A percentile compares a stretch with the other conserved stretches of the same genome.
phyloP scores from a whole-genome alignment of 1,140 invertebrate genomes.

The Arion vulgaris region DNA sequence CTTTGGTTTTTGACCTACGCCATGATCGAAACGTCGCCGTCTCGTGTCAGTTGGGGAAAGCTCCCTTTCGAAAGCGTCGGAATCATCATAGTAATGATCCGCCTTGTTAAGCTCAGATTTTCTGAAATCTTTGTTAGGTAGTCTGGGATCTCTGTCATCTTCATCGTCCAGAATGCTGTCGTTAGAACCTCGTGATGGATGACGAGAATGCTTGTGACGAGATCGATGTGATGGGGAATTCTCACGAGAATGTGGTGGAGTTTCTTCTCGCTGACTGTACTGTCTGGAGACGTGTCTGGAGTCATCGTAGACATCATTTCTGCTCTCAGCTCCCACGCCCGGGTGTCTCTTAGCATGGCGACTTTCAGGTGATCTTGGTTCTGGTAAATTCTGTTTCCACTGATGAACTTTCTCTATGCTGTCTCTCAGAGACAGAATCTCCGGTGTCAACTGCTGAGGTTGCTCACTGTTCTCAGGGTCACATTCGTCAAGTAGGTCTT shows the following conservation, averaged over 20 bases:
- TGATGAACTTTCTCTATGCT: constrained; percentile 70
- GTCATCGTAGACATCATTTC: constrained; percentile 37
- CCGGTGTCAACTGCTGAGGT: constrained; percentile 64
- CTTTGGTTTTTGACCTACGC: constrained; percentile 26
- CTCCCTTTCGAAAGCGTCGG: constrained; percentile 48
- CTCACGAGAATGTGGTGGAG: constrained; percentile 48
- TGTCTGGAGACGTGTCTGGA: constrained; percentile 23
- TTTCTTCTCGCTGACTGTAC: constrained; percentile 43
- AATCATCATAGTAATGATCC: constrained; percentile 49
- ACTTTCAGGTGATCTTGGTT: constrained; percentile 37
- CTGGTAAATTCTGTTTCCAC: constrained; percentile 63
- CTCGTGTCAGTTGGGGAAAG: constrained; percentile 22
- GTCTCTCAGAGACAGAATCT: constrained; percentile 66
- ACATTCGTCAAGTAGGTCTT: constrained; percentile 59
- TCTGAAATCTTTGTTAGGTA: constrained; percentile 82
- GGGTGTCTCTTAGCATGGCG: constrained; percentile 48
- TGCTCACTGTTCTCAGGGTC: constrained; percentile 44
- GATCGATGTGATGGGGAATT: constrained; percentile 51
- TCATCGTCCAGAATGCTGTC: constrained; percentile 59
- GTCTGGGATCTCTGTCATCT: constrained; percentile 46
- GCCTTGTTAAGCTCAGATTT: constrained; percentile 83
- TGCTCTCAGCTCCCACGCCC: constrained; percentile 43
- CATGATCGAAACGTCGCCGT: constrained; percentile 30
- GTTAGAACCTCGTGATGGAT: constrained; percentile 44
- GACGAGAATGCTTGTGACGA: constrained; percentile 32